phyloP scores from a whole-genome alignment of 2,797 vertebrate genomes.

The Enteromius mattozi region DNA sequence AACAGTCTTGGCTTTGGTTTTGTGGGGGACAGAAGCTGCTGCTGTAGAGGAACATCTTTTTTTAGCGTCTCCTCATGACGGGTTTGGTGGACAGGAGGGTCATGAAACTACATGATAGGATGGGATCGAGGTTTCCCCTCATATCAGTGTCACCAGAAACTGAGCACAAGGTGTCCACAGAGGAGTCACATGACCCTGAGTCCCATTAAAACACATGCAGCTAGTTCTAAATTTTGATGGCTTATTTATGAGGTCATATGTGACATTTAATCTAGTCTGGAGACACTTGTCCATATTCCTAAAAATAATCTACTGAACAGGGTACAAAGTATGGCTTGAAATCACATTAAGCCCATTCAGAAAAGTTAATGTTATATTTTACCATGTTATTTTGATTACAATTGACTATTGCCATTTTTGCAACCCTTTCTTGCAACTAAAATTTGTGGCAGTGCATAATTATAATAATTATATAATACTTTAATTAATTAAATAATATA shows the following conservation, averaged over 20 bases:
- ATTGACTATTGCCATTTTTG: not conserved
- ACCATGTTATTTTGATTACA: not conserved
- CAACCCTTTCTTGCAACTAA: not conserved
- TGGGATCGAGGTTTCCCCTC: slow-evolving; percentile 15
- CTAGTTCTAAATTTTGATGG: not conserved
- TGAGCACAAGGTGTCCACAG: not conserved
- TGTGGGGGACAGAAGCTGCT: slow-evolving; percentile 68
- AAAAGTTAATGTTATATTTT: not conserved
- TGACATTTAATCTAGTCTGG: not conserved
- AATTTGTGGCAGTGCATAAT: not conserved
- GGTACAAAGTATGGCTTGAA: not conserved
- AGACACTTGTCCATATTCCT: not conserved
- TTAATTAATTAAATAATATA: no score
- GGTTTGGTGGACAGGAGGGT: slow-evolving; percentile 22
- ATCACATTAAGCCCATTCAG: not conserved
- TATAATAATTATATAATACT: not conserved
- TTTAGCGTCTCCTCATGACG: slow-evolving; percentile 70
- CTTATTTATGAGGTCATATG: not conserved
- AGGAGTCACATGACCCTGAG: not conserved
- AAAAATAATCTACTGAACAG: not conserved
- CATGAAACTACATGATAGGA: slow-evolving; percentile 14
- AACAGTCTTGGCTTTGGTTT: not conserved
- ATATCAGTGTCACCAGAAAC: not conserved
- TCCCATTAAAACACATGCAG: not conserved
- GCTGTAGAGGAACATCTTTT: slow-evolving; percentile 65